These are phyloP conservation scores for Macrocentrus cingulum DNA, from an alignment of 1,140 invertebrate species.

Conservation along the genomic window DNA sequence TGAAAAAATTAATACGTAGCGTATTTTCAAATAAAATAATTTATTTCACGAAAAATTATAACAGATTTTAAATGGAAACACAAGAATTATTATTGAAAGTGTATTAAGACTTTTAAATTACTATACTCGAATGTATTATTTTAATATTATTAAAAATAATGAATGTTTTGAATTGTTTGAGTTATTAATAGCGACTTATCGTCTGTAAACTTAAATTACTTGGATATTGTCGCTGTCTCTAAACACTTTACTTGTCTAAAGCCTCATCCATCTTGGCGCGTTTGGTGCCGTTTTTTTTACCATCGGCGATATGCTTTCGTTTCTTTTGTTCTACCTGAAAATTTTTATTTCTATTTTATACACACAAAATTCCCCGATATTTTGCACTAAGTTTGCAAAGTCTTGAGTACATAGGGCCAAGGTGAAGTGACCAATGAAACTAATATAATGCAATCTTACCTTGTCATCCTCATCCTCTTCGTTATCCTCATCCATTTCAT, in stretches of 20 bases:
- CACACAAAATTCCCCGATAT: conserved; percentile 20
- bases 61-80: conserved; percentile 24
- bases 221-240: conserved; percentile 22
- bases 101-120: conserved; percentile 4
- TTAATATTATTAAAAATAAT: conserved; percentile 23
- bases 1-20: conserved; percentile 28
- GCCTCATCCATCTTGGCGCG: conserved; percentile 54
- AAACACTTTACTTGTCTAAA: conserved; percentile 54
- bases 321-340: conserved; percentile 59
- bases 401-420: too few relatives aligned
- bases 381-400: not conserved
- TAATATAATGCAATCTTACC: conserved; percentile 34
- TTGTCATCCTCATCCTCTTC: conserved; percentile 74
- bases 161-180: conserved; percentile 12
- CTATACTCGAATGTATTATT: not conserved
- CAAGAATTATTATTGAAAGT: conserved; percentile 16
- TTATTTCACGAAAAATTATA: conserved; percentile 31
- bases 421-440: not conserved
- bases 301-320: conserved; percentile 54
- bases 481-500: conserved; percentile 77
- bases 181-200: conserved; percentile 14
- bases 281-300: conserved; percentile 60
- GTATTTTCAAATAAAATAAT: conserved; percentile 28
- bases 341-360: conserved; percentile 51
- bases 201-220: conserved; percentile 27